phyloP scores from a whole-genome alignment of 2,113 vertebrate species.

The Dromas ardeola region DNA sequence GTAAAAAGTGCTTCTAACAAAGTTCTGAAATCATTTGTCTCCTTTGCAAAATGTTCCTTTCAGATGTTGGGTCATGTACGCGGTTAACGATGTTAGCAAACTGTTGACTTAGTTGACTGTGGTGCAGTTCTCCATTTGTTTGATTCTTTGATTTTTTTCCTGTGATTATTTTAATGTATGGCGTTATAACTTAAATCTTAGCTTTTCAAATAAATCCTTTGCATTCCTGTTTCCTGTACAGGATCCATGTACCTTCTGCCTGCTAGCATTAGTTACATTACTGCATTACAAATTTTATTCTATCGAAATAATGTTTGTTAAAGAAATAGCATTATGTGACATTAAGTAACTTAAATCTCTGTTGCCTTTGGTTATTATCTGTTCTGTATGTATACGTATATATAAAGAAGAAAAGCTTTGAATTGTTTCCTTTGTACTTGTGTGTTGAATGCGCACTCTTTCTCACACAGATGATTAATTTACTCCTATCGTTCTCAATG shows the following conservation, averaged over 20 bases:
- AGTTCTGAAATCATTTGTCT: background rate
- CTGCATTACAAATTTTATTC: too few species aligned
- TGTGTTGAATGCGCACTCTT: background rate
- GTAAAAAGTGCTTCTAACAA: background rate
- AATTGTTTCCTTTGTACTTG: background rate
- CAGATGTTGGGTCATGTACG: background rate
- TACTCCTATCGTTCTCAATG: background rate
- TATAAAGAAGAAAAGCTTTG: background rate
- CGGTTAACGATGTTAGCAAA: background rate
- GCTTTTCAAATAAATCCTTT: background rate
- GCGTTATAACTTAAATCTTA: background rate
- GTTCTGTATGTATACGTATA: background rate
- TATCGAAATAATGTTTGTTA: background rate
- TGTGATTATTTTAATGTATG: background rate
- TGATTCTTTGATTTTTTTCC: background rate
- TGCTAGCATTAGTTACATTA: background rate
- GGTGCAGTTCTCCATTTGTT: background rate
- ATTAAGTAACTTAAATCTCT: background rate
- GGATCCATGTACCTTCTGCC: background rate
- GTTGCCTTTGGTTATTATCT: background rate
- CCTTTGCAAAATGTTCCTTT: constrained; percentile 4
- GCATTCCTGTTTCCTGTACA: background rate
- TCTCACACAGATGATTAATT: background rate
- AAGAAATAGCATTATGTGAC: background rate
- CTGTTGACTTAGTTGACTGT: background rate